Conservation (phyloP, 2,797 vertebrate species). For the Typhlichthys subterraneus region DNA sequence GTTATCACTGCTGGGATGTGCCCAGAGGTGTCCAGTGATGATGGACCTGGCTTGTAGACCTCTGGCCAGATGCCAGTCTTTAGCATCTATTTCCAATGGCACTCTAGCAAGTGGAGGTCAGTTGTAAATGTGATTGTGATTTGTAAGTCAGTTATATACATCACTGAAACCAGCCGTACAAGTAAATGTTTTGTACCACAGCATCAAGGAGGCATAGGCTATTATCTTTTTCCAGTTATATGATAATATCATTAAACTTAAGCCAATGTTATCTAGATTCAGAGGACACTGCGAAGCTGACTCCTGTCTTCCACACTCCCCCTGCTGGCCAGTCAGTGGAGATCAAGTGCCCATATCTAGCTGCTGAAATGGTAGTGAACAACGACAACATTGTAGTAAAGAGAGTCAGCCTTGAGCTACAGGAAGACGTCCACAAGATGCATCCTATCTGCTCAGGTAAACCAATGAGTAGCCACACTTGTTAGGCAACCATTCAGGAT, state of each 20-base stretch:
- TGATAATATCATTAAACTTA: not conserved
- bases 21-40: slow-evolving; percentile 89
- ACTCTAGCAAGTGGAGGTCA: slow-evolving; percentile 72
- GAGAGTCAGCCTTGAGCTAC: slow-evolving; percentile 85
- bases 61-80: slow-evolving; percentile 69
- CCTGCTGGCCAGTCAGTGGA: slow-evolving; percentile 63
- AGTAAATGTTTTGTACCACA: too few species aligned
- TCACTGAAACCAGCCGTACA: too few species aligned
- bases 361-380: slow-evolving; percentile 86
- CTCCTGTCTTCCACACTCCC: slow-evolving; percentile 58
- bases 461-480: not conserved
- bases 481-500: not conserved
- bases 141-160: too few species aligned
- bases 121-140: slow-evolving; percentile 28
- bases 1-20: slow-evolving; percentile 81
- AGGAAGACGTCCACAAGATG: slow-evolving; percentile 87
- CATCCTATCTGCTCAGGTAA: slow-evolving; percentile 77
- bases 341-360: slow-evolving; percentile 90
- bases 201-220: too few species aligned
- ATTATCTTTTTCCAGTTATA: too few species aligned
- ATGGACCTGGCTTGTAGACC: slow-evolving; percentile 80
- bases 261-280: slow-evolving; percentile 26
- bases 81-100: slow-evolving; percentile 72
- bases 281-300: slow-evolving; percentile 38
- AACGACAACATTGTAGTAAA: slow-evolving; percentile 79